Evolutionary conservation across 2,888 invertebrate species (phyloP).

Genomic region (Drosophila kokeensis): DNA sequence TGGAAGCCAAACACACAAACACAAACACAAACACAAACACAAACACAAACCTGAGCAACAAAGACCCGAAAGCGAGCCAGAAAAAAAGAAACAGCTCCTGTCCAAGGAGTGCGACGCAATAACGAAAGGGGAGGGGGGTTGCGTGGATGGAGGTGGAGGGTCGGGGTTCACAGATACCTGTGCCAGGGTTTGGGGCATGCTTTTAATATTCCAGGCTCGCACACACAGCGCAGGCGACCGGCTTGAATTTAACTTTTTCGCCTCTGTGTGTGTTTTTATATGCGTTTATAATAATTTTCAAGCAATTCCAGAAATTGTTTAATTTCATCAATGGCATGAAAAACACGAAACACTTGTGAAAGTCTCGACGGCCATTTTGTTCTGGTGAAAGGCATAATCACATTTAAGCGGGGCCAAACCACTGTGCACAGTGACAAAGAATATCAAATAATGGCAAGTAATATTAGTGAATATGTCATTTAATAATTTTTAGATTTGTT

Average conservation of each 20-base stretch:
- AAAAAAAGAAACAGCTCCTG: conserved; percentile 1
- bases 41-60: conserved; percentile 22
- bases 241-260: conserved; percentile 38
- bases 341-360: conserved; percentile 37
- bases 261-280: conserved; percentile 39
- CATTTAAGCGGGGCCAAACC: not conserved
- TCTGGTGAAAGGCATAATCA: conserved; percentile 17
- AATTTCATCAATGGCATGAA: conserved; percentile 64
- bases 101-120: conserved; percentile 1
- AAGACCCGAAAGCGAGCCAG: conserved; percentile 13
- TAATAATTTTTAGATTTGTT: not conserved
- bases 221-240: conserved; percentile 50
- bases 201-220: conserved; percentile 69
- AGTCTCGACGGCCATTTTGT: conserved; percentile 57
- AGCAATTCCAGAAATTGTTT: conserved; percentile 66
- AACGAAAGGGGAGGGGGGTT: not conserved
- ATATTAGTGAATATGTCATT: not conserved
- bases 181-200: conserved; percentile 7
- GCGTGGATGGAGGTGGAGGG: not conserved
- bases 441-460: not conserved
- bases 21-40: no score
- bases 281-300: conserved; percentile 70
- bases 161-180: conserved; percentile 15
- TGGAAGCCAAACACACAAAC: conserved; percentile 41
- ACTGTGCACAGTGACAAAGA: conserved; percentile 11